Base-by-base conservation (phyloP, 2,797 vertebrate species). In the Ficedula albicollis region DNA sequence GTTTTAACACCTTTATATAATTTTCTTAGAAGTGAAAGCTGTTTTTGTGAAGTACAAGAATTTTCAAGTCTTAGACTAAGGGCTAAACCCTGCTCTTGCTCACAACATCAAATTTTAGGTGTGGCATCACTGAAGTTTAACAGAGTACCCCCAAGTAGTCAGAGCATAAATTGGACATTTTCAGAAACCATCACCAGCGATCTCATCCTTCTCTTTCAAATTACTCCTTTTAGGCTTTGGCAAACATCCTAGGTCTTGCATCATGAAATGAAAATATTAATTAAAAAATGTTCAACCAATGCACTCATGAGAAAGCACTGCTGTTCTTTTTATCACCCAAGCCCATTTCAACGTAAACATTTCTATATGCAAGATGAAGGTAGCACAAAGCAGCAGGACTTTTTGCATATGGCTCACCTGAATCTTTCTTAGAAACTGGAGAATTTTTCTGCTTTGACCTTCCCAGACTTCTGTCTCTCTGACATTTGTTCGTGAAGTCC, bases 391-490 rank as follows among this genome's bases (percentile, higher is more conserved):
- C 88, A 81, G 69, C 29, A 56, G 60, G 41, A 64, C 15, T 26
- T 70, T 38, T 20, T 32, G 56, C 21, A 27, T 15, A 9, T 7
- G 38, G 56, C 43, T 92, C 18, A 29, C 64, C 55, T 54, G 48
- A 67, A 32, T 77, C 63, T 77, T n/a, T n/a, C 78, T 77, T 30
- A 56, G 79, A 60, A 74, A 84, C 30, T 14, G 6, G 36, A 83
- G 62, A 73, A 89, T 77, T 95, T 91, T 89, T 84, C 68, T 92
- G 83, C 95, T 96, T 91, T 94, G 84, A 96, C 90, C 63, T 90
- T 94, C 39, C 23, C n/a, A 83, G 69, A 84, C 68, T 92, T 96
- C 86, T 77, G 52, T 69, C 74, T 92, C 87, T 82, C 27, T 73
- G 83, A 88, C 25, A 87, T 69, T 56, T 93, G 59, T 85, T 93